Evolutionary conservation across 2,113 vertebrate species (phyloP).

Genomic region (Mustela lutreola): DNA sequence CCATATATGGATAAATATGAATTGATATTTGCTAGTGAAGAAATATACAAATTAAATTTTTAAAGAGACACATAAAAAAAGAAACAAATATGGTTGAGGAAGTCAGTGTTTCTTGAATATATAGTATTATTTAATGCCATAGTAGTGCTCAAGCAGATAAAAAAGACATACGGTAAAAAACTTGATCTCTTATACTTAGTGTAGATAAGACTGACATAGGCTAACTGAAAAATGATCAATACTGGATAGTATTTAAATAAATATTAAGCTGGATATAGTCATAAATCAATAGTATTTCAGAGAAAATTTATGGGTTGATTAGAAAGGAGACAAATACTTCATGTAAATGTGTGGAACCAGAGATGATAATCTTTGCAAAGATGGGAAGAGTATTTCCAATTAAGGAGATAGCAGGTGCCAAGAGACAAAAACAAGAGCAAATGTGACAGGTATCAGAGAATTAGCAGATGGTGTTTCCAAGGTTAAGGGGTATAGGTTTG

Average conservation of each 20-base stretch:
- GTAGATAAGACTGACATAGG: neutral
- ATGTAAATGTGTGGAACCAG: neutral
- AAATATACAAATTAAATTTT: neutral
- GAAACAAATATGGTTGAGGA: neutral
- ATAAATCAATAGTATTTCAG: neutral
- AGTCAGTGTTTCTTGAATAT: neutral
- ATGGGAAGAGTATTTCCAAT: neutral
- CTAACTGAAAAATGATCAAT: neutral
- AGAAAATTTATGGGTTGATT: neutral
- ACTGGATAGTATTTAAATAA: neutral
- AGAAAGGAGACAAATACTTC: neutral
- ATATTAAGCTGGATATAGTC: neutral
- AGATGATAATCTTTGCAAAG: slow-evolving; percentile 25
- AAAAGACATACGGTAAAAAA: neutral
- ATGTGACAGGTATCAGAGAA: neutral
- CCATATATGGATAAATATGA: neutral
- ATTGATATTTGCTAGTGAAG: neutral
- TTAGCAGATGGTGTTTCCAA: neutral
- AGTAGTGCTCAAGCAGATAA: neutral
- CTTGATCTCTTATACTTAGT: neutral
- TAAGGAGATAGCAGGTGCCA: neutral
- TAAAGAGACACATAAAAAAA: neutral
- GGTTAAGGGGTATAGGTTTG: neutral
- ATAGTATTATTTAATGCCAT: neutral
- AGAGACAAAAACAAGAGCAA: slow-evolving; percentile 3